These are phyloP conservation scores for Drosophila simulans DNA, from an alignment of 1,140 invertebrate genomes.

Conservation along the genomic window DNA sequence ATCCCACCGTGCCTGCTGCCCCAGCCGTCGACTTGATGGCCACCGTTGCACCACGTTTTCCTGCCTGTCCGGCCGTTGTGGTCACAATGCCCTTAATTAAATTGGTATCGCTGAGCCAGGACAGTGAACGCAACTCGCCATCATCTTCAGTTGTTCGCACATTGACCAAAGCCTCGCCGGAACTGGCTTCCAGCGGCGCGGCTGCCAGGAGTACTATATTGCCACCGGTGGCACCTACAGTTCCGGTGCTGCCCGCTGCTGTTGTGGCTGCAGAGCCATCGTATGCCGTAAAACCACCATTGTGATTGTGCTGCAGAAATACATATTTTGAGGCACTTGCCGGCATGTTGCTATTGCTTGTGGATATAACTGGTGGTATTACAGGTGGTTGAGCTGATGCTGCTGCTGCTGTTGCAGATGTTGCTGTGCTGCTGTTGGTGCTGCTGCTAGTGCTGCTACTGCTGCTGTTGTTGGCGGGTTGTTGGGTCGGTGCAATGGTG, in stretches of 20 bases:
- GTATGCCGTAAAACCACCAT: constrained; percentile 63
- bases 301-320: constrained; percentile 73
- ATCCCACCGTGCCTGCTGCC: background rate
- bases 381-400: constrained; percentile 14
- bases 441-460: constrained; percentile 34
- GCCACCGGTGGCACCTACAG: constrained; percentile 30
- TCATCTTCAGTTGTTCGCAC: constrained; percentile 85
- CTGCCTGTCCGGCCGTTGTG: constrained; percentile 17
- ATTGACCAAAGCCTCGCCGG: constrained; percentile 43
- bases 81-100: constrained; percentile 90
- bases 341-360: constrained; percentile 38
- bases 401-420: constrained; percentile 42
- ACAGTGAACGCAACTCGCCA: constrained; percentile 94
- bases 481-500: constrained; percentile 22
- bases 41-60: constrained; percentile 27
- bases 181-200: constrained; percentile 68
- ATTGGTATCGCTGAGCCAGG: constrained; percentile 96
- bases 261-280: constrained; percentile 46
- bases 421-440: constrained; percentile 46
- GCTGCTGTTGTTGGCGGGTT: constrained; percentile 23
- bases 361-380: constrained; percentile 14
- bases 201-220: constrained; percentile 81
- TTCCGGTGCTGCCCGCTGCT: constrained; percentile 4
- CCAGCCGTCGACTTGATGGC: constrained; percentile 30
- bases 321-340: constrained; percentile 76